Conservation (phyloP, 2,113 vertebrate species). For the Cavia aperea region DNA sequence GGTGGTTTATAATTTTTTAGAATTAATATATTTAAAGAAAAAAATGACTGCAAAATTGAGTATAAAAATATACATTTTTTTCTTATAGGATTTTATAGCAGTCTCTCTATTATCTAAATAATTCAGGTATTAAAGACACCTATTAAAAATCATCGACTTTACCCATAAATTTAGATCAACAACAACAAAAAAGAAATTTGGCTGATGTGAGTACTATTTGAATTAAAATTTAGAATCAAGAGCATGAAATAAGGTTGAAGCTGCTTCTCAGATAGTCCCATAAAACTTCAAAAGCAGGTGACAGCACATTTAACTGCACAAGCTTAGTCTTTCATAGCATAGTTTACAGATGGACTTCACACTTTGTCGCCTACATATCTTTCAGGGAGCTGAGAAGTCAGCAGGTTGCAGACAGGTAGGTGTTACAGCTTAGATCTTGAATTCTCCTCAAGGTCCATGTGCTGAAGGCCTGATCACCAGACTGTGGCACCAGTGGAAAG, state of each 20-base stretch:
- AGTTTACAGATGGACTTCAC: background rate
- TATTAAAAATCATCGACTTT: background rate
- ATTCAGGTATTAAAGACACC: background rate
- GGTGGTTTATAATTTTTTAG: slow-evolving; percentile 24
- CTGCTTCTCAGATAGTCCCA: background rate
- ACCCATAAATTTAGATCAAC: background rate
- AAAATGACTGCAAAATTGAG: slow-evolving; percentile 35
- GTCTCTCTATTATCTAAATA: background rate
- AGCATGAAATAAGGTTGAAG: background rate
- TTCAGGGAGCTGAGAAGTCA: background rate
- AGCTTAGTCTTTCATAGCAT: background rate
- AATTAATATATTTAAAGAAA: slow-evolving; percentile 62
- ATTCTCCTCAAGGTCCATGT: background rate
- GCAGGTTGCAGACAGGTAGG: background rate
- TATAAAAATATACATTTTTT: slow-evolving; percentile 34
- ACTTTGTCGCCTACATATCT: background rate
- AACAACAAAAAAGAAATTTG: background rate
- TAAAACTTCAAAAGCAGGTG: background rate
- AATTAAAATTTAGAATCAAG: background rate
- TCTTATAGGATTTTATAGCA: background rate
- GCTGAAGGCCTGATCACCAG: background rate
- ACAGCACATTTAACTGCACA: too few relatives aligned
- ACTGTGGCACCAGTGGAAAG: background rate
- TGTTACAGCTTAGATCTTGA: background rate
- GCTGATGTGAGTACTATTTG: background rate